phyloP scores from a whole-genome alignment of 2,888 invertebrate genomes.

The Hypselothyrea guttata region DNA sequence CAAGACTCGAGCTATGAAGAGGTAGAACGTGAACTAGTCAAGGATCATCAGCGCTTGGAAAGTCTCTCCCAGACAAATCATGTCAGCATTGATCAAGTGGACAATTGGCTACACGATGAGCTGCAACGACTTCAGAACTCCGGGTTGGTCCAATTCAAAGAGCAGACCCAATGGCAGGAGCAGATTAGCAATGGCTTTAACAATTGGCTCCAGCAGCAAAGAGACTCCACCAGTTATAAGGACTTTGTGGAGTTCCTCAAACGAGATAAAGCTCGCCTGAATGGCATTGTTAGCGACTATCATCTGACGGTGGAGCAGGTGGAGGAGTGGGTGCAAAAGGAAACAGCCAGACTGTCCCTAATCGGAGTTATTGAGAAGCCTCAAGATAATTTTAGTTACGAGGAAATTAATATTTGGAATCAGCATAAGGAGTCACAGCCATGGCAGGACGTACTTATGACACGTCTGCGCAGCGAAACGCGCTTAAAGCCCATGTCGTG shows the following conservation, averaged over 20 bases:
- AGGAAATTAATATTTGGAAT: slow-evolving; percentile 50
- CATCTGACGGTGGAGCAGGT: slow-evolving; percentile 79
- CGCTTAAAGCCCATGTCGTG: slow-evolving; percentile 65
- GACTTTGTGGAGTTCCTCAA: slow-evolving; percentile 73
- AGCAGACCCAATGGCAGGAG: slow-evolving; percentile 76
- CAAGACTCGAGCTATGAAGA: slow-evolving; percentile 68
- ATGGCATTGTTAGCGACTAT: slow-evolving; percentile 73
- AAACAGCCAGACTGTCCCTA: slow-evolving; percentile 71
- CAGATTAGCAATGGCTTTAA: slow-evolving; percentile 73
- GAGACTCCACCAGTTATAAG: slow-evolving; percentile 64
- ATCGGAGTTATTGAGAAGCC: slow-evolving; percentile 69
- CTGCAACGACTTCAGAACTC: slow-evolving; percentile 66
- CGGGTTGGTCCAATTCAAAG: slow-evolving; percentile 69
- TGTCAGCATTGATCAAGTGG: slow-evolving; percentile 73
- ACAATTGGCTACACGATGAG: slow-evolving; percentile 75
- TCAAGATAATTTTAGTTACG: slow-evolving; percentile 44
- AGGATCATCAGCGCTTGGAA: slow-evolving; percentile 67
- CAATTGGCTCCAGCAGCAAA: slow-evolving; percentile 70
- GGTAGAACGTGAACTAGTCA: slow-evolving; percentile 68
- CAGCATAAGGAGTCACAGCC: slow-evolving; percentile 33
- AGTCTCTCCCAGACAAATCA: slow-evolving; percentile 73
- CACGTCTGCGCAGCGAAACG: slow-evolving; percentile 63
- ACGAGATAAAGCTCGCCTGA: slow-evolving; percentile 69
- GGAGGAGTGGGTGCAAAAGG: slow-evolving; percentile 78
- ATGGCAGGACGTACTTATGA: slow-evolving; percentile 72